These are phyloP conservation scores for Ariopsis seemanni DNA, from an alignment of 2,113 vertebrate species.

Conservation along the genomic window DNA sequence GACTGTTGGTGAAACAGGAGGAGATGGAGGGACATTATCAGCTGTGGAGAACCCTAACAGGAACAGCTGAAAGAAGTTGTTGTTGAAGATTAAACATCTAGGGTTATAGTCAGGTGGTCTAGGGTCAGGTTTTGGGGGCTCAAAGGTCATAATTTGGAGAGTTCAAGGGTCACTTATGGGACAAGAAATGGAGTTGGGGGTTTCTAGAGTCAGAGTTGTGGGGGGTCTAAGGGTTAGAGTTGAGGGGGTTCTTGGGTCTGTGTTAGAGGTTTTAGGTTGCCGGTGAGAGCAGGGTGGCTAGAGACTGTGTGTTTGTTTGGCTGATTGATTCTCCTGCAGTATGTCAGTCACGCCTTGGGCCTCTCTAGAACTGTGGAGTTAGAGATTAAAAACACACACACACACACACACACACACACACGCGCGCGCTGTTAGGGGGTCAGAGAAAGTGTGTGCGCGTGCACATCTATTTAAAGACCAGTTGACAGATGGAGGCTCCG, in stretches of 20 bases:
- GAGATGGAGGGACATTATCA: no score
- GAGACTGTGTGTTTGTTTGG: background rate
- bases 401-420: background rate
- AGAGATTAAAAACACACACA: slow-evolving; percentile 56
- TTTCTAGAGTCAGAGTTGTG: no score
- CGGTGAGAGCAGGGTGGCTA: background rate
- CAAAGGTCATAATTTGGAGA: background rate
- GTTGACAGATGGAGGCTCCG: slow-evolving; percentile 55
- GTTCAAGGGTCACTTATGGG: background rate
- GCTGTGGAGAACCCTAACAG: no score
- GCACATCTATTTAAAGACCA: slow-evolving; percentile 65
- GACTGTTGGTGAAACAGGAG: no score
- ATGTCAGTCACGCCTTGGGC: slow-evolving; percentile 19
- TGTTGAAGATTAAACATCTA: no score
- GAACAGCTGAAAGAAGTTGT: no score
- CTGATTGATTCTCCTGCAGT: slow-evolving; percentile 8
- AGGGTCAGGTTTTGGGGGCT: background rate
- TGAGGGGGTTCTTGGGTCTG: background rate
- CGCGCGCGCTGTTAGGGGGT: slow-evolving; percentile 1
- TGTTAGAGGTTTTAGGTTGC: background rate
- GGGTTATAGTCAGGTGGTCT: background rate
- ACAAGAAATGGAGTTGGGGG: no score
- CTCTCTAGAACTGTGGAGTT: slow-evolving; percentile 37
- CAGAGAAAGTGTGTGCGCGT: background rate
- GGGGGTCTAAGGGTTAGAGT: background rate